Conservation (phyloP, 2,113 vertebrate species). For the Zosterops japonicus region DNA sequence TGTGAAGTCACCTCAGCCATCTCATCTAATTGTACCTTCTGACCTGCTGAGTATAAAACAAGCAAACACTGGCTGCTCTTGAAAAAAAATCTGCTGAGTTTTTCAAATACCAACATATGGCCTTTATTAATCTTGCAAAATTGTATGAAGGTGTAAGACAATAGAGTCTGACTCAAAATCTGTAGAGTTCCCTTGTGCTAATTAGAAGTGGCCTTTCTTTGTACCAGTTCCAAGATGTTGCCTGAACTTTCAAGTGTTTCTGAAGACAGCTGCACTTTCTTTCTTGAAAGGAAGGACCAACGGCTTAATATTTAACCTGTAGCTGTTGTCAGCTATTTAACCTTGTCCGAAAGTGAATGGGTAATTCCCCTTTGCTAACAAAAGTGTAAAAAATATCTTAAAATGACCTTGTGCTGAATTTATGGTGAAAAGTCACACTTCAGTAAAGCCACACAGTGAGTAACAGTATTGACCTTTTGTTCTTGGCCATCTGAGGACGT, state of each 20-base stretch:
- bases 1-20: not conserved
- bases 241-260: not conserved
- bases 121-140: not conserved
- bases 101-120: not conserved
- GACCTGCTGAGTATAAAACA: not conserved
- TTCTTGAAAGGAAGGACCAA: not conserved
- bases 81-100: not conserved
- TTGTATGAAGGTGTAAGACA: not conserved
- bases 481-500: not conserved
- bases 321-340: conserved; percentile 18
- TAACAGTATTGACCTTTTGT: conserved; percentile 1
- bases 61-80: not conserved
- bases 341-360: conserved; percentile 24
- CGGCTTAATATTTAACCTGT: conserved; percentile 48
- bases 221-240: not conserved
- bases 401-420: conserved; percentile 31
- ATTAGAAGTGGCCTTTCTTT: not conserved
- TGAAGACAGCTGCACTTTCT: not conserved
- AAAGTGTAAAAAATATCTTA: not conserved
- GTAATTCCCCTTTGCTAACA: not conserved
- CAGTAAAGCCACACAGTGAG: conserved; percentile 4
- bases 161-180: not conserved
- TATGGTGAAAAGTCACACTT: conserved; percentile 20
- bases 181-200: not conserved
- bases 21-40: not conserved